phyloP scores from a whole-genome alignment of 2,888 invertebrate species.

The Leptarthrus brevirostris region DNA sequence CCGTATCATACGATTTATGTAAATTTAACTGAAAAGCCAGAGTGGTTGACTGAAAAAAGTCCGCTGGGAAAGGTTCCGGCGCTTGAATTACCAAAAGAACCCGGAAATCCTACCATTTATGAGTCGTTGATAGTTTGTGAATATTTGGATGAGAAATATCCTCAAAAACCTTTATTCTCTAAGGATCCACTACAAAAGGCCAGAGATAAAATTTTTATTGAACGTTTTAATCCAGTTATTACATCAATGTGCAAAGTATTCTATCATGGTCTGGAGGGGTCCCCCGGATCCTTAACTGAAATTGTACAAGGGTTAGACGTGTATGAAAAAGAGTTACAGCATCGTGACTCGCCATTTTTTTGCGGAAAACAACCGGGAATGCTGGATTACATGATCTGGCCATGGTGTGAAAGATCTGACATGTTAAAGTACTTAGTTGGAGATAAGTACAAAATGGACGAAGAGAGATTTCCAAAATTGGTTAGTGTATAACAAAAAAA shows the following conservation, averaged over 20 bases:
- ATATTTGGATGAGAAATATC: constrained; percentile 84
- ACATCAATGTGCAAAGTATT: constrained; percentile 62
- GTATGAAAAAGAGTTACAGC: constrained; percentile 75
- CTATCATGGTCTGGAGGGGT: constrained; percentile 67
- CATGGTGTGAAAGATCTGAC: constrained; percentile 76
- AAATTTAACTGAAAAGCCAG: constrained; percentile 81
- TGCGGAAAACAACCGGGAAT: constrained; percentile 79
- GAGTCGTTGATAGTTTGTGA: constrained; percentile 84
- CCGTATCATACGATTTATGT: constrained; percentile 81
- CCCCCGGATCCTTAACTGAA: constrained; percentile 68
- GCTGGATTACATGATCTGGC: constrained; percentile 88
- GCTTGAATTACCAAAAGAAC: constrained; percentile 77
- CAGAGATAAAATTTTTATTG: constrained; percentile 65
- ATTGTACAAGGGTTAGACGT: constrained; percentile 72
- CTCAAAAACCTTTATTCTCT: constrained; percentile 74
- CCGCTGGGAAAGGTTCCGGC: constrained; percentile 80
- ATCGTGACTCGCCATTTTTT: constrained; percentile 75
- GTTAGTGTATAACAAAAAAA: constrained; percentile 65
- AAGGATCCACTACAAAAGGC: constrained; percentile 66
- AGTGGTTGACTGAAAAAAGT: constrained; percentile 81
- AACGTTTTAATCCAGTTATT: constrained; percentile 61
- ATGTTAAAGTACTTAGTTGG: constrained; percentile 73
- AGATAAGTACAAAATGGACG: constrained; percentile 74
- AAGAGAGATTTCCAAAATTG: constrained; percentile 74
- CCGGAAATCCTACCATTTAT: constrained; percentile 71